Conservation (phyloP, 2,113 vertebrate species). For the Oostethus manadensis region DNA sequence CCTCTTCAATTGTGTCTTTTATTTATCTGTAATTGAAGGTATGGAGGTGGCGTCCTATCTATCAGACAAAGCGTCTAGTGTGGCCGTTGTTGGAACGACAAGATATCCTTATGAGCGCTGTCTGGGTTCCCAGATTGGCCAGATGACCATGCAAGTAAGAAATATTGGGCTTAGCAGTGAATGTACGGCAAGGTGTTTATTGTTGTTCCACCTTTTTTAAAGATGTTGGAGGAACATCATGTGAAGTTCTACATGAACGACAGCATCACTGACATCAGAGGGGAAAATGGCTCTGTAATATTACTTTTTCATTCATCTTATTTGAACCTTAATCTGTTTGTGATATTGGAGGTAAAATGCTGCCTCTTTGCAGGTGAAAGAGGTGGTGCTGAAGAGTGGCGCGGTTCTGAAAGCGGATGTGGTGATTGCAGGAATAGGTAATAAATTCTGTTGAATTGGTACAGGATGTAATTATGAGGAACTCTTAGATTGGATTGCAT, state of each 20-base stretch:
- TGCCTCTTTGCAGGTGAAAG: conserved; percentile 68
- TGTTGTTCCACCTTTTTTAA: conserved; percentile 15
- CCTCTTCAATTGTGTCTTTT: background rate
- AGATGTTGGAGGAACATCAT: conserved; percentile 79
- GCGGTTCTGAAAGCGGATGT: conserved; percentile 73
- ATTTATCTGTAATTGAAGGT: conserved; percentile 56
- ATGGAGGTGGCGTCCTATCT: conserved; percentile 84
- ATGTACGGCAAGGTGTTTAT: background rate
- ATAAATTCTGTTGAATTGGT: background rate
- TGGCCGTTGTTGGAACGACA: conserved; percentile 72
- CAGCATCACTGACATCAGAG: conserved; percentile 71
- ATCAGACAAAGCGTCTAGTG: conserved; percentile 71
- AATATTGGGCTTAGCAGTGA: background rate
- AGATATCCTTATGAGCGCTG: conserved; percentile 66
- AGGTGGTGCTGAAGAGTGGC: conserved; percentile 72
- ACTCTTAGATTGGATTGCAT: too few relatives aligned
- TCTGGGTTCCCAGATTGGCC: conserved; percentile 78
- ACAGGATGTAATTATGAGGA: too few relatives aligned
- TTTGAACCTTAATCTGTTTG: background rate
- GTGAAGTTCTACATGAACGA: conserved; percentile 81
- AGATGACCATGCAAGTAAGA: conserved; percentile 76
- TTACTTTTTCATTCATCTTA: background rate
- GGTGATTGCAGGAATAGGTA: conserved; percentile 81
- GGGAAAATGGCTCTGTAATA: conserved; percentile 74
- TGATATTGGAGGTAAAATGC: background rate